Conservation (phyloP, 2,113 vertebrate genomes). For the Neoarius graeffei region DNA sequence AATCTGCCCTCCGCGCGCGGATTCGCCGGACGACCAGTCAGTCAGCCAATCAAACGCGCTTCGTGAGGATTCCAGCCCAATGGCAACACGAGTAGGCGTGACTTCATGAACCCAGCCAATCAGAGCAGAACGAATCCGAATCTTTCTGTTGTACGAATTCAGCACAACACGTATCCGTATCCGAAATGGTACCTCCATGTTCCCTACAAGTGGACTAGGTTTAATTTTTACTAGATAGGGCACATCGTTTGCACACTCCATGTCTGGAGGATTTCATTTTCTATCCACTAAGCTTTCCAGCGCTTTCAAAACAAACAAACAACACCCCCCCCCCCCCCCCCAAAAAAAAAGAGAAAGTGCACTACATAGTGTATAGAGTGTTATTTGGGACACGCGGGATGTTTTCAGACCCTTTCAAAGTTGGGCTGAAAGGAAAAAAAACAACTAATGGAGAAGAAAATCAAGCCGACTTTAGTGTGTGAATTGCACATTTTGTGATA, state of each 20-base stretch:
- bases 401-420: background rate
- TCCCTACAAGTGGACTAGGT: background rate
- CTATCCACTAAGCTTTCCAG: background rate
- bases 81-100: background rate
- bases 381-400: background rate
- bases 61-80: background rate
- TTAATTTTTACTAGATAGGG: background rate
- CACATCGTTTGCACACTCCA: background rate
- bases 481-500: background rate
- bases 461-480: background rate
- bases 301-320: too few species aligned
- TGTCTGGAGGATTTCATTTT: background rate
- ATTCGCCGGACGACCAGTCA: background rate
- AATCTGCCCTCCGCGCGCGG: background rate
- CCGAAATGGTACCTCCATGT: constrained; percentile 9
- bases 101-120: background rate
- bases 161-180: background rate
- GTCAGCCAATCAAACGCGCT: background rate
- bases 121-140: background rate
- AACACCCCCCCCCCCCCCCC: background rate
- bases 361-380: background rate
- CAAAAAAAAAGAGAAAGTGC: background rate
- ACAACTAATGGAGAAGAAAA: too few species aligned
- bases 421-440: background rate
- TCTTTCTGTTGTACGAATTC: background rate